Evolutionary conservation across 2,113 vertebrate genomes (phyloP).

Genomic region (Ptychochromis oligacanthus): DNA sequence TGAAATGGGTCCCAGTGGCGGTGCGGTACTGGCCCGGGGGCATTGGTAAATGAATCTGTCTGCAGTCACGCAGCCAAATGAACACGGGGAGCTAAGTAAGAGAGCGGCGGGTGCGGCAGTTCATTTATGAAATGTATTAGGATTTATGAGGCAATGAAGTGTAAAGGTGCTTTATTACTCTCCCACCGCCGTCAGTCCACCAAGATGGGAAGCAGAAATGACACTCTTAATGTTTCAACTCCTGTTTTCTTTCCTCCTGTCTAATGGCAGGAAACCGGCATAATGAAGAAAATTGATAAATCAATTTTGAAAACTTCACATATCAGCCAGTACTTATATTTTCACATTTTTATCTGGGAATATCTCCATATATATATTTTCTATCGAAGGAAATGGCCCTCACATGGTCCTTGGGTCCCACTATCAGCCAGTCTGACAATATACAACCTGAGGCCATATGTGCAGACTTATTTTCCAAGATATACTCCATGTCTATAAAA

Average conservation of each 20-base stretch:
- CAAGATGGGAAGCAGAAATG: slow-evolving; percentile 54
- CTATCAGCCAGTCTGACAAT: neutral
- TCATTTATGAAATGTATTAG: slow-evolving; percentile 77
- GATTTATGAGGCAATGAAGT: slow-evolving; percentile 78
- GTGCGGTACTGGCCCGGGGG: slow-evolving; percentile 36
- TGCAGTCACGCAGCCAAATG: slow-evolving; percentile 62
- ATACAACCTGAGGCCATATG: slow-evolving; percentile 7
- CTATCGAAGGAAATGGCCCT: neutral
- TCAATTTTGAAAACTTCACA: slow-evolving; percentile 27
- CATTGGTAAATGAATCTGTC: slow-evolving; percentile 67
- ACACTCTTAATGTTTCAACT: slow-evolving; percentile 58
- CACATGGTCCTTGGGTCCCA: neutral
- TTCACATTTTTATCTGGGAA: neutral
- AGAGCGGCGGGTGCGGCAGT: slow-evolving; percentile 45
- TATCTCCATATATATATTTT: neutral
- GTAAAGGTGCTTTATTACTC: slow-evolving; percentile 73
- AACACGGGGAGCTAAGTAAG: slow-evolving; percentile 60
- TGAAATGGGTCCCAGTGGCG: slow-evolving; percentile 62
- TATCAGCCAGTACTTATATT: neutral
- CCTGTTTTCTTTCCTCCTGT: slow-evolving; percentile 45
- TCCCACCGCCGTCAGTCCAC: slow-evolving; percentile 57
- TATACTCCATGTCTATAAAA: neutral
- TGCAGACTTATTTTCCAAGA: neutral
- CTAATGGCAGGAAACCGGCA: slow-evolving; percentile 42
- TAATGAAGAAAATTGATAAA: slow-evolving; percentile 33